A percentile compares a stretch with the other conserved stretches of the same genome.
phyloP scores from a whole-genome alignment of 1,140 invertebrate species.

The Helicorthomorpha holstii region DNA sequence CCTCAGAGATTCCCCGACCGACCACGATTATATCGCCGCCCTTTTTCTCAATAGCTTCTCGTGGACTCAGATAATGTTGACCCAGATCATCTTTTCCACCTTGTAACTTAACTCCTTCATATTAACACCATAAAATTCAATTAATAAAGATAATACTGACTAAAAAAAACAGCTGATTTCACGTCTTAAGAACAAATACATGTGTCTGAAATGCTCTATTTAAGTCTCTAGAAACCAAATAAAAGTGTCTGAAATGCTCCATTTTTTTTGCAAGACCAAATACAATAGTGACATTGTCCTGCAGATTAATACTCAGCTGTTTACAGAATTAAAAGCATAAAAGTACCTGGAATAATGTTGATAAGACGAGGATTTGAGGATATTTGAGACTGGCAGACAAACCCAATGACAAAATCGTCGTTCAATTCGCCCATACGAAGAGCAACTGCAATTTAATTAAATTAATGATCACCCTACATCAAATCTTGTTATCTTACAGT shows the following conservation, averaged over 20 bases:
- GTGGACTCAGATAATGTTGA: slow-evolving; percentile 68
- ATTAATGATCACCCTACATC: neutral
- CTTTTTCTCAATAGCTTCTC: slow-evolving; percentile 52
- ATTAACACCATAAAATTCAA: neutral
- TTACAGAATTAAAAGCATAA: too few relatives aligned
- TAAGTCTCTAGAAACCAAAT: too few relatives aligned
- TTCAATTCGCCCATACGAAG: slow-evolving; percentile 41
- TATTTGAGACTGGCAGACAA: slow-evolving; percentile 64
- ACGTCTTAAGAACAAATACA: too few relatives aligned
- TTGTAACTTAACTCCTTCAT: slow-evolving; percentile 14
- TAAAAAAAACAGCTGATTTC: too few relatives aligned
- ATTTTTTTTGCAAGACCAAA: too few relatives aligned
- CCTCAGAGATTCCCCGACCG: slow-evolving; percentile 67
- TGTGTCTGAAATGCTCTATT: too few relatives aligned
- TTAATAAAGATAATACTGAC: slow-evolving; percentile 14
- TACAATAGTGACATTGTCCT: too few relatives aligned
- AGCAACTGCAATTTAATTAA: slow-evolving; percentile 28
- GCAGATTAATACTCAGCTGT: too few relatives aligned
- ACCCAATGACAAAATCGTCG: slow-evolving; percentile 55
- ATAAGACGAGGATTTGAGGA: slow-evolving; percentile 23
- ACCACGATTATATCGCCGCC: slow-evolving; percentile 87
- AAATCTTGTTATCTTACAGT: neutral
- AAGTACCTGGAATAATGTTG: slow-evolving; percentile 34
- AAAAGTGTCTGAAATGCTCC: too few relatives aligned
- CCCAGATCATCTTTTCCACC: slow-evolving; percentile 31